Evolutionary conservation across 2,113 vertebrate species (phyloP), one percentile per base, ranked within the genome.

Genomic region (Ascaphus truei): DNA sequence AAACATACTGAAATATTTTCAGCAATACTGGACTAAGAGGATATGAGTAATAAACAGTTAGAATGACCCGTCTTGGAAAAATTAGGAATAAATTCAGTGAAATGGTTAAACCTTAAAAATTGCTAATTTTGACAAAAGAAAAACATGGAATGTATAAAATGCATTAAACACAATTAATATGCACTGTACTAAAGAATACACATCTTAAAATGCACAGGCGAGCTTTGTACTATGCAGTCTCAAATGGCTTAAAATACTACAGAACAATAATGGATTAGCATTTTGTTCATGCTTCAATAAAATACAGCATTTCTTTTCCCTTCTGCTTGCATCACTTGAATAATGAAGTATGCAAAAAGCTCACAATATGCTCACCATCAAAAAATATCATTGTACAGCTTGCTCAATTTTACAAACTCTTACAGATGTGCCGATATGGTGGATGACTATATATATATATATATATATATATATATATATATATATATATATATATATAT

Each of bases 231-330:
- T 33, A 27, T 48, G 45, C 47, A 52, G 60, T 16, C 25, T 33
- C 60, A 30, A 22, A 43, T 27, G 30, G 29, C 41, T 48, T 43
- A 6, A 62, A 47, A 37, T 47, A 36, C 62, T 51, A 51, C 45
- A 39, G 47, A 52, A 18, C 13, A 25, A 48, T 36, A 52, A 39
- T 26, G 47, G 47, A 64, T 64, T 64, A 64, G 45, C 47, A 64
- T 51, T 48, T 37, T 22, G 11, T 64, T 52, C 31, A 36, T 25
- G 30, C 45, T 63, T 45, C 15, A 16, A 29, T 22, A n/a, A 62
- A 20, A 51, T 22, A 61, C 58, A 61, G 30, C 41, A 33, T 33
- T 25, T 12, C 22, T 4, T 29, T n/a, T 52, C 47, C 45, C 47
- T 51, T 37, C 47, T 51, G 48, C 43, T 48, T 10, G 16, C 11